These are phyloP conservation scores for Epinephelus coioides DNA, from an alignment of 2,797 vertebrate species.

Conservation along the genomic window DNA sequence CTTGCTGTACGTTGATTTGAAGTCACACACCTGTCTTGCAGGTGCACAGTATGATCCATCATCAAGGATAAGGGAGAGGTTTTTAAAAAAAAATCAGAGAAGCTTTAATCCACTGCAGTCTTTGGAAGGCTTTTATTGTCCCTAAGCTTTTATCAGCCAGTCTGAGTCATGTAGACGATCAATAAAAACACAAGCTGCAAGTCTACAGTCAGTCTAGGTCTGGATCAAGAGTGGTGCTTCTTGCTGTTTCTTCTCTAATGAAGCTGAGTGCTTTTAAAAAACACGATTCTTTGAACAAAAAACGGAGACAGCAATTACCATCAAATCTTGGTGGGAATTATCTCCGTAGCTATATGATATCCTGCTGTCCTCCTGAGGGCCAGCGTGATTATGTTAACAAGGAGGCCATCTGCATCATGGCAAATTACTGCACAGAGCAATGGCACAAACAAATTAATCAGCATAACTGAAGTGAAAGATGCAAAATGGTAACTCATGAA, in stretches of 20 bases:
- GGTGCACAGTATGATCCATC: constrained; percentile 20
- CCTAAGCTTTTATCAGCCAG: constrained; percentile 12
- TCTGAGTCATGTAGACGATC: constrained; percentile 25
- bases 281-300: neutral
- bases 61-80: neutral
- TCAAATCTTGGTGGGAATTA: constrained; percentile 43
- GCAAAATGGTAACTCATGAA: neutral
- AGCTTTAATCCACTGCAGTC: constrained; percentile 21
- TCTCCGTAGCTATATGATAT: constrained; percentile 38
- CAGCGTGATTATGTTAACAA: constrained; percentile 59
- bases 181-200: constrained; percentile 27
- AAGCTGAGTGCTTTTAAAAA: constrained; percentile 21
- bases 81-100: neutral
- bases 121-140: constrained; percentile 21
- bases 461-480: constrained; percentile 1
- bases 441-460: constrained; percentile 29
- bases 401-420: constrained; percentile 53
- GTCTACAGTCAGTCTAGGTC: neutral
- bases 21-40: constrained; percentile 29
- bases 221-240: constrained; percentile 1
- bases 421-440: constrained; percentile 36
- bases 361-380: constrained; percentile 48
- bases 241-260: constrained; percentile 14
- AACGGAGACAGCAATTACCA: constrained; percentile 31
- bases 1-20: constrained; percentile 31